A percentile compares a stretch with the other conserved stretches of the same genome.
Conservation (phyloP, 2,888 invertebrate species). For the Leptopilina myrica region DNA sequence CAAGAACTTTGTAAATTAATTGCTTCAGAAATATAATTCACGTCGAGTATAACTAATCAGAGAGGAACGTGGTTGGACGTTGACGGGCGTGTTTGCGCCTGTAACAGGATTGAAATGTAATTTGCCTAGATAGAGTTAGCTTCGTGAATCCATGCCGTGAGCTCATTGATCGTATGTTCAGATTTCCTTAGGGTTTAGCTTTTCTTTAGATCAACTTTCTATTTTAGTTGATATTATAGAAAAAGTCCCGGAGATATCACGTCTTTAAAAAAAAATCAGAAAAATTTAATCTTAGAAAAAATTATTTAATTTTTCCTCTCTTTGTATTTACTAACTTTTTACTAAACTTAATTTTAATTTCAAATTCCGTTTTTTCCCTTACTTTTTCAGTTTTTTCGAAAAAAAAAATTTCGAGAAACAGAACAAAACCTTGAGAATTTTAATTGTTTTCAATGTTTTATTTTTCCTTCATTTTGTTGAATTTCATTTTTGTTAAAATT, state of each 20-base stretch:
- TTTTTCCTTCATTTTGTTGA: too few species aligned
- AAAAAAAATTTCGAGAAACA: too few species aligned
- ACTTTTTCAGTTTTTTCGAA: too few species aligned
- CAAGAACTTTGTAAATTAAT: conserved; percentile 65
- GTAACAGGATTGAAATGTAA: conserved; percentile 68
- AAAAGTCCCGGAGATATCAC: neutral
- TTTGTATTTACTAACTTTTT: too few species aligned
- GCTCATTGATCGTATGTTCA: conserved; percentile 59
- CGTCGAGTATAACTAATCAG: conserved; percentile 65
- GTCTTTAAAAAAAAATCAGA: neutral
- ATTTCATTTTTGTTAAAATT: neutral
- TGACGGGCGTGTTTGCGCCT: conserved; percentile 68
- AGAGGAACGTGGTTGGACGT: conserved; percentile 66
- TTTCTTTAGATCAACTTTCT: neutral
- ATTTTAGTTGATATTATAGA: neutral
- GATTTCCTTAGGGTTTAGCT: conserved; percentile 58
- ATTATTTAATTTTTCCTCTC: too few species aligned
- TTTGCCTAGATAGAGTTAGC: conserved; percentile 67
- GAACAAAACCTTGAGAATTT: too few species aligned
- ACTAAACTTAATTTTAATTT: too few species aligned
- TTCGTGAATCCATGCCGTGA: conserved; percentile 53
- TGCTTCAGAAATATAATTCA: conserved; percentile 64
- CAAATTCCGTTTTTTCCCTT: too few species aligned
- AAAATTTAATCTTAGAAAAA: too few species aligned
- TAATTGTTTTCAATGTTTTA: too few species aligned